Conservation (phyloP, 2,797 vertebrate species). For the Eulemur albifrons region DNA sequence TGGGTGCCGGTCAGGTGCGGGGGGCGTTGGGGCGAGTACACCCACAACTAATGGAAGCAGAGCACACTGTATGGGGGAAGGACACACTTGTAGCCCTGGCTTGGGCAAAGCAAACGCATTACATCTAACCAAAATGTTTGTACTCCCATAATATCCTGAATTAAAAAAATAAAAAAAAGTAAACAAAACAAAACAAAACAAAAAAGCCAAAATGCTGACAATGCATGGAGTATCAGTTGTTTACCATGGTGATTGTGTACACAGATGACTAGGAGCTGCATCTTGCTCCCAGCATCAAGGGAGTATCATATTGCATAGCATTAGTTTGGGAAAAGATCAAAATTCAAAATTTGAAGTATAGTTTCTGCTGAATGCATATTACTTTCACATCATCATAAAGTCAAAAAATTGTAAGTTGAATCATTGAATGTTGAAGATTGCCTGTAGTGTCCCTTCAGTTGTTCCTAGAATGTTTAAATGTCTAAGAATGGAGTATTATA, state of each 20-base stretch:
- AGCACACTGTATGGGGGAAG: too few species aligned
- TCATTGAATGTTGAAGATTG: not conserved
- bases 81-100: too few species aligned
- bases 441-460: not conserved
- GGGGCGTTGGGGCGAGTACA: too few species aligned
- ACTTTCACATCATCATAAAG: not conserved
- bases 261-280: not conserved
- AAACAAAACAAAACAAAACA: too few species aligned
- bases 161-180: too few species aligned
- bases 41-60: too few species aligned
- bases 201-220: not conserved
- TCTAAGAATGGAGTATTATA: not conserved
- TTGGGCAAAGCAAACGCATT: too few species aligned
- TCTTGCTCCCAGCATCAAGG: not conserved
- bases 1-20: too few species aligned
- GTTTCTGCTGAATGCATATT: not conserved
- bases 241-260: not conserved
- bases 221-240: not conserved
- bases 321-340: not conserved
- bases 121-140: too few species aligned
- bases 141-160: too few species aligned
- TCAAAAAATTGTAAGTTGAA: not conserved
- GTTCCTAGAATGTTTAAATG: not conserved
- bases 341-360: not conserved
- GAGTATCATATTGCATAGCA: not conserved